These are phyloP conservation scores for Teinopalpus imperialis DNA, from an alignment of 2,888 invertebrate species.

Conservation along the genomic window DNA sequence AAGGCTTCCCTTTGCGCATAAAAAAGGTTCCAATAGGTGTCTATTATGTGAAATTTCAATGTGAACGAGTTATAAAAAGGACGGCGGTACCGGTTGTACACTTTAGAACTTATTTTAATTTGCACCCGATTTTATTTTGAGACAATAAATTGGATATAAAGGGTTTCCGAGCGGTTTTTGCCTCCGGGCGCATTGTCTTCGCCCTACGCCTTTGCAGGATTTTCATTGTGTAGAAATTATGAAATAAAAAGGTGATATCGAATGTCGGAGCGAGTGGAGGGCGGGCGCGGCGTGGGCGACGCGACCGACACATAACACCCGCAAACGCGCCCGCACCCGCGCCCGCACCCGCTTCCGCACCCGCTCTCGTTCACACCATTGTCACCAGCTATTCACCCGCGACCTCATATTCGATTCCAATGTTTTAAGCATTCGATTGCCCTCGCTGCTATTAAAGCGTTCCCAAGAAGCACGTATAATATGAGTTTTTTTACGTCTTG, in stretches of 20 bases:
- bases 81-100: conserved; percentile 46
- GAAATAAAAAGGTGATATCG: conserved; percentile 79
- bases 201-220: conserved; percentile 73
- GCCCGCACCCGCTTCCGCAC: conserved; percentile 30
- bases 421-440: conserved; percentile 81
- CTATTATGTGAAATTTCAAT: conserved; percentile 40
- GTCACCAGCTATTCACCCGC: conserved; percentile 57
- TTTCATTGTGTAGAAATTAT: conserved; percentile 76
- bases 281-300: conserved; percentile 49
- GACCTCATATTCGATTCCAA: conserved; percentile 73
- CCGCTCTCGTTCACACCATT: conserved; percentile 36
- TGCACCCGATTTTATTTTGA: conserved; percentile 81
- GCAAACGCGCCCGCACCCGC: conserved; percentile 35
- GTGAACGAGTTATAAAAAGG: conserved; percentile 45
- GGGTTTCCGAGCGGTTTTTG: conserved; percentile 75
- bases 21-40: conserved; percentile 28
- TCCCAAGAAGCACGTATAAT: conserved; percentile 72
- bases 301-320: conserved; percentile 54
- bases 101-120: conserved; percentile 74
- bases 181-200: conserved; percentile 81
- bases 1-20: conserved; percentile 25
- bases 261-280: conserved; percentile 61
- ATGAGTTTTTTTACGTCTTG: conserved; percentile 62
- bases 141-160: conserved; percentile 78
- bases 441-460: conserved; percentile 72